Evolutionary conservation across 2,113 vertebrate species (phyloP), one percentile per base, ranked within the genome.

Genomic region (Onychostruthus taczanowskii): DNA sequence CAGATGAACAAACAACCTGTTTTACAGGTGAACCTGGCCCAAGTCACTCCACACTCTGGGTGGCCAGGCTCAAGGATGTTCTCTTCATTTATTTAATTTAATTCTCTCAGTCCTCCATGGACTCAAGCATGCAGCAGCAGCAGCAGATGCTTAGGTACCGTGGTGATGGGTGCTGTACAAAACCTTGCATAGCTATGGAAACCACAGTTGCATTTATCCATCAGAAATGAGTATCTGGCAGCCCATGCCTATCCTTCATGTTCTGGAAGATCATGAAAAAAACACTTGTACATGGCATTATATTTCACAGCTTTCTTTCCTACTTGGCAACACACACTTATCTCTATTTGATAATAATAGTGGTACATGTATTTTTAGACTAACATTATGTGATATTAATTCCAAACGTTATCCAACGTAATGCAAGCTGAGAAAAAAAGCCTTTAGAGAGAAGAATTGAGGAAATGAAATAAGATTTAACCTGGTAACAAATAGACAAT

Each of bases 291-390:
- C 64, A 35, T 6, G 64, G 69, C 90, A 92, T 89, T 96, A 67
- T 70, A 93, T 93, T 92, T 96, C 93, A 90, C 88, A 95, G 90
- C 90, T 95, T 95, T 93, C 95, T 94, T 92, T 92, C 89, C 85
- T 70, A 92, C 94, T 96, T 94, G 95, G 93, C 88, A 96, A 92
- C 6, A 4, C 72, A 93, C 85, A 84, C 68, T 95, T 91, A 92
- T 88, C 68, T 86, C 85, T 90, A 92, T 95, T 95, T 95, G 85
- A 96, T 96, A 94, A 96, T 94, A 96, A 94, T 95, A 95, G 95
- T 56, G 85, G 95, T 86, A 92, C 93, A 87, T 72, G 72, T 97
- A 96, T 97, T 96, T 96, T 97, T 96, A 97, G 95, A 95, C 86
- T 86, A 95, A 93, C 88, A 89, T 93, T 96, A 93, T 96, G 93